phyloP scores from a whole-genome alignment of 2,888 invertebrate genomes.

The Limenitis camilla region DNA sequence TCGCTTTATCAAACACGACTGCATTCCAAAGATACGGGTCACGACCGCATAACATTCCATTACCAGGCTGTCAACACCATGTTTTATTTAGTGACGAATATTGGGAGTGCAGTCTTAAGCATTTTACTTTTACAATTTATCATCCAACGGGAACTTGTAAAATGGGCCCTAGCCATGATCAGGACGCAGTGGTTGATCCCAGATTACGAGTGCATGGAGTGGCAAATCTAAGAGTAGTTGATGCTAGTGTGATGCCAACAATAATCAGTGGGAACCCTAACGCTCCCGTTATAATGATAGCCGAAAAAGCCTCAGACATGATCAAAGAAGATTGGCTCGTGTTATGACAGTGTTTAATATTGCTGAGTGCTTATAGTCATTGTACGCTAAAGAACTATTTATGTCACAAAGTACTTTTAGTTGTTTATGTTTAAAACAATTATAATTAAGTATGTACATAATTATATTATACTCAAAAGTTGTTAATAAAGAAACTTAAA shows the following conservation, averaged over 20 bases:
- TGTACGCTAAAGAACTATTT: slow-evolving; percentile 32
- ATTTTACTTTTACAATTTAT: slow-evolving; percentile 88
- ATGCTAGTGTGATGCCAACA: slow-evolving; percentile 91
- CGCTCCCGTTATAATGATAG: slow-evolving; percentile 92
- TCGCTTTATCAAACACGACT: slow-evolving; percentile 84
- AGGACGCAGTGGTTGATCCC: slow-evolving; percentile 86
- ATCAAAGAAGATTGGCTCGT: slow-evolving; percentile 89
- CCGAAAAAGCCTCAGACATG: slow-evolving; percentile 91
- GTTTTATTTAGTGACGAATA: slow-evolving; percentile 85
- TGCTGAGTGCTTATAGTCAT: slow-evolving; percentile 28
- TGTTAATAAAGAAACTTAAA: slow-evolving; percentile 17
- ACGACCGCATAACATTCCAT: slow-evolving; percentile 82
- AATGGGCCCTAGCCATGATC: slow-evolving; percentile 87
- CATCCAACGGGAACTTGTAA: slow-evolving; percentile 90
- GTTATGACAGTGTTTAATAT: slow-evolving; percentile 56
- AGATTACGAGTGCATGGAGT: slow-evolving; percentile 85
- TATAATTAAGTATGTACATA: slow-evolving; percentile 37
- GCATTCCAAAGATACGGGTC: slow-evolving; percentile 89
- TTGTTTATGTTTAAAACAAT: slow-evolving; percentile 37
- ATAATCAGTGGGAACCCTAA: slow-evolving; percentile 94
- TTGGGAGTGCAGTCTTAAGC: slow-evolving; percentile 89
- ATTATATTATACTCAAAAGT: slow-evolving; percentile 19
- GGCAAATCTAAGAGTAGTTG: slow-evolving; percentile 83
- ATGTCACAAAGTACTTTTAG: slow-evolving; percentile 38
- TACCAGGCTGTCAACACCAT: slow-evolving; percentile 87